Percentiles rank a stretch among this genome's conserved stretches.
phyloP scores from a whole-genome alignment of 64 coral and sea anemone genomes.

The Orbicella faveolata region DNA sequence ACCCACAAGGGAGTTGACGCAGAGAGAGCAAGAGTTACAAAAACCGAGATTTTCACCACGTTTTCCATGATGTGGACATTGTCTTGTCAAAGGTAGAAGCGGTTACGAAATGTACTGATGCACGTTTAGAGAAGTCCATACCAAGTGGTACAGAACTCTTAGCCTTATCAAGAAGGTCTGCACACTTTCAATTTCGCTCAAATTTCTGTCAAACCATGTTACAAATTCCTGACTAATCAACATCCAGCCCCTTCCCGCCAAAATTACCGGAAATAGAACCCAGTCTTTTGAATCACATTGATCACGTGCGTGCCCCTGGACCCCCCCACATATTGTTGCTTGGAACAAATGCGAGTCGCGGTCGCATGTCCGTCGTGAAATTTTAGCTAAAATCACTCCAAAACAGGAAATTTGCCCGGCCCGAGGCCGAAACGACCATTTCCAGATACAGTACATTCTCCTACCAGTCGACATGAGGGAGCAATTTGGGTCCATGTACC shows the following conservation, averaged over 20 bases:
- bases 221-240: too few relatives aligned
- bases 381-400: slow-evolving; percentile 99
- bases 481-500: slow-evolving; percentile 57
- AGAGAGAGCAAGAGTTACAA: too few relatives aligned
- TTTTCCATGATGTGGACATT: too few relatives aligned
- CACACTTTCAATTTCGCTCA: too few relatives aligned
- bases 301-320: slow-evolving; percentile 85
- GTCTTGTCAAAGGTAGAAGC: too few relatives aligned
- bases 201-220: too few relatives aligned
- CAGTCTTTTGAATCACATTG: background rate
- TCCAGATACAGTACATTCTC: slow-evolving; percentile 69
- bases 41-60: too few relatives aligned
- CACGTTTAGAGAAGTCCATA: too few relatives aligned
- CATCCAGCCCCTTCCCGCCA: slow-evolving; percentile 12
- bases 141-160: too few relatives aligned
- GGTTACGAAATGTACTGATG: too few relatives aligned
- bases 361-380: slow-evolving; percentile 99
- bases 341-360: slow-evolving; percentile 99
- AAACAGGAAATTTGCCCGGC: slow-evolving; percentile 98
- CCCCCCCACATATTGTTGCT: slow-evolving; percentile 96
- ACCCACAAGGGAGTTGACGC: too few relatives aligned
- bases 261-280: slow-evolving; percentile 42
- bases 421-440: slow-evolving; percentile 71
- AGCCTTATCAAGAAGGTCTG: too few relatives aligned
- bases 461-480: slow-evolving; percentile 70